These are phyloP conservation scores for Aethina tumida DNA, from an alignment of 1,140 invertebrate species.

Conservation along the genomic window DNA sequence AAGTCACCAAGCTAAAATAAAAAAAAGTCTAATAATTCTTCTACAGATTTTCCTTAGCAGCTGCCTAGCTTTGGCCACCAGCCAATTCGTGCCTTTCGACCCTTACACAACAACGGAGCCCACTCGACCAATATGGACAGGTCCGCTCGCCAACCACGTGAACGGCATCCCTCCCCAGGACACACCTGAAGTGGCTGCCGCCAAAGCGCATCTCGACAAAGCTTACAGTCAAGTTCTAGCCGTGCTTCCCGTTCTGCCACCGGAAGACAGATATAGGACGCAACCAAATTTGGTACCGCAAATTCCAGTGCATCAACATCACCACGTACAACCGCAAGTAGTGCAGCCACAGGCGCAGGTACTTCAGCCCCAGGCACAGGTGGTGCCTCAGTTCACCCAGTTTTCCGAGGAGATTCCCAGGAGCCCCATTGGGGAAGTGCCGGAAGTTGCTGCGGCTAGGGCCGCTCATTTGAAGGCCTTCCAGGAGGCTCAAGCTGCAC, in stretches of 20 bases:
- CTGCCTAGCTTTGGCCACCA: too few relatives aligned
- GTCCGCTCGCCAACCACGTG: constrained; percentile 16
- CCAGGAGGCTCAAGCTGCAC: constrained; percentile 4
- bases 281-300: background rate
- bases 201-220: constrained; percentile 10
- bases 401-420: constrained; percentile 16
- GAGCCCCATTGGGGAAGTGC: constrained; percentile 13
- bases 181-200: constrained; percentile 18
- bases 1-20: too few relatives aligned
- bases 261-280: constrained; percentile 10
- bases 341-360: background rate
- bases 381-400: background rate
- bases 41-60: too few relatives aligned
- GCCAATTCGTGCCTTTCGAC: too few relatives aligned
- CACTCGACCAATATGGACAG: constrained; percentile 6
- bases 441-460: constrained; percentile 17
- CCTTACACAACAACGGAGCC: background rate
- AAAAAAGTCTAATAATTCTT: too few relatives aligned
- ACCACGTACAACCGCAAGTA: background rate
- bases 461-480: constrained; percentile 14
- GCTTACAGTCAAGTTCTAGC: constrained; percentile 8
- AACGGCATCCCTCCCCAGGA: constrained; percentile 12
- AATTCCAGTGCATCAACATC: background rate
- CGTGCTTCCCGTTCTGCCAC: constrained; percentile 10
- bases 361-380: background rate